Evolutionary conservation across 1,140 invertebrate species (phyloP).

Genomic region (Venturia canescens): DNA sequence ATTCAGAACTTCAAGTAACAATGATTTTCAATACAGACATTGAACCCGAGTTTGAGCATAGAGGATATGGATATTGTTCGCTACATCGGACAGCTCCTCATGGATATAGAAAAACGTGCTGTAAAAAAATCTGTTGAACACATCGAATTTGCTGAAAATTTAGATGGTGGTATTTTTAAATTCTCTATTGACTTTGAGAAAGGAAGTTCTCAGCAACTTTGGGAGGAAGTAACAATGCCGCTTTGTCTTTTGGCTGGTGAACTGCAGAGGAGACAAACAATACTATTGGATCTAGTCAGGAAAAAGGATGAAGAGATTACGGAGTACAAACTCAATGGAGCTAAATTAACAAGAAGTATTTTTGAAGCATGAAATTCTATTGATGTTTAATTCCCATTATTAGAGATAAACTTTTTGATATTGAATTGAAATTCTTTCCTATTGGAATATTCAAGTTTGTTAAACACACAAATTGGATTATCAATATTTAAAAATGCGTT

Average conservation of each 20-base stretch:
- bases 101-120: conserved; percentile 56
- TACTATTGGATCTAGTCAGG: conserved; percentile 64
- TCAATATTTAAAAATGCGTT: too few species aligned
- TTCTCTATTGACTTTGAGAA: conserved; percentile 65
- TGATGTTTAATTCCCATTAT: background rate
- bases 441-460: too few species aligned
- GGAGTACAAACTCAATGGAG: conserved; percentile 71
- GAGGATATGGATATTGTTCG: conserved; percentile 55
- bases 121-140: conserved; percentile 46
- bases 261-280: conserved; percentile 56
- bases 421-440: too few species aligned
- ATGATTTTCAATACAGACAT: conserved; percentile 52
- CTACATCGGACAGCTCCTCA: conserved; percentile 60
- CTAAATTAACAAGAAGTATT: conserved; percentile 66
- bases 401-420: background rate
- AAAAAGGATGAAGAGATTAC: conserved; percentile 69
- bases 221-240: conserved; percentile 64
- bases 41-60: conserved; percentile 65
- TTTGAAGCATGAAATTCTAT: background rate
- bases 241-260: conserved; percentile 60
- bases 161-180: conserved; percentile 63
- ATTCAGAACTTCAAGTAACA: conserved; percentile 3
- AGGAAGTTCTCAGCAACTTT: conserved; percentile 61
- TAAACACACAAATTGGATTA: too few species aligned
- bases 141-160: conserved; percentile 59